phyloP scores from a whole-genome alignment of 2,113 vertebrate genomes.

The Pluvianellus socialis region DNA sequence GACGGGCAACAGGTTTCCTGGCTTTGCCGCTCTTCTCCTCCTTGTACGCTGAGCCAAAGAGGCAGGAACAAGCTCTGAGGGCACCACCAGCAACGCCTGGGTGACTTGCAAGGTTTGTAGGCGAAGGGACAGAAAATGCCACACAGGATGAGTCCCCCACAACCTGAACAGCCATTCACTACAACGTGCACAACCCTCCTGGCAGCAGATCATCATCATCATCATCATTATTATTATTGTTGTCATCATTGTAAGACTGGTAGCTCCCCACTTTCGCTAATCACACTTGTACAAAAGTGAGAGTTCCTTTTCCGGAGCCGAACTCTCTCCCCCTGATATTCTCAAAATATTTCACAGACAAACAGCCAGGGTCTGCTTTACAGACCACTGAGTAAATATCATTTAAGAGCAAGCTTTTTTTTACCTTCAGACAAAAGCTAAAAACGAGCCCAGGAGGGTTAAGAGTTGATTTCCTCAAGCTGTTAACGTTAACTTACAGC shows the following conservation, averaged over 20 bases:
- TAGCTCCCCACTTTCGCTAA: background rate
- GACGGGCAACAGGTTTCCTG: background rate
- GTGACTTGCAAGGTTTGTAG: background rate
- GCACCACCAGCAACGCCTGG: background rate
- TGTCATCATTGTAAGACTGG: background rate
- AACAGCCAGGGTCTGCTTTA: background rate
- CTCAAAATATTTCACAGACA: background rate
- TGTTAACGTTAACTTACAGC: background rate
- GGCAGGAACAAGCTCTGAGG: background rate
- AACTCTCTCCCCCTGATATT: background rate
- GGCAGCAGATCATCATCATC: no score
- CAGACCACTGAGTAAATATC: background rate
- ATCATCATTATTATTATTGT: no score
- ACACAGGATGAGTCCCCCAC: background rate
- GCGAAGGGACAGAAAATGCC: background rate
- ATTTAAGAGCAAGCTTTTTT: background rate
- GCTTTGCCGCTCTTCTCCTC: background rate
- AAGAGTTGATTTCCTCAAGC: background rate
- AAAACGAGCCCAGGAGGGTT: background rate
- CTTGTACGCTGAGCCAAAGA: accelerated
- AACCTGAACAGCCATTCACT: background rate
- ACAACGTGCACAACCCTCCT: no score
- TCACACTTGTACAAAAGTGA: background rate
- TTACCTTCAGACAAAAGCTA: background rate
- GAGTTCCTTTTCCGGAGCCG: background rate